These are phyloP conservation scores for Panagrolaimus sp. DNA, from an alignment of 1,140 invertebrate genomes.

Conservation along the genomic window DNA sequence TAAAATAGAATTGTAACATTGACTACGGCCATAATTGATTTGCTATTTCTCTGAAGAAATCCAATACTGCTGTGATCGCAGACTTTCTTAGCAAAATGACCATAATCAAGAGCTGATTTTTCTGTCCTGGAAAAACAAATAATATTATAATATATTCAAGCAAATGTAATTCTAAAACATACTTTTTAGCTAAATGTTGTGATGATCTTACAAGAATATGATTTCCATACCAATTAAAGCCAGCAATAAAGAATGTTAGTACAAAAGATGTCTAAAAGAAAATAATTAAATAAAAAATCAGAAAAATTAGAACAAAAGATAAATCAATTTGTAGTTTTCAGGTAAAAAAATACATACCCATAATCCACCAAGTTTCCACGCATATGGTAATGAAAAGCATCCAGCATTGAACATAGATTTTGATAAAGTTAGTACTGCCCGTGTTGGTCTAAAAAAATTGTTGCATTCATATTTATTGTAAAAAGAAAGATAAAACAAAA, in stretches of 20 bases:
- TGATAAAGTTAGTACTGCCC: slow-evolving; percentile 54
- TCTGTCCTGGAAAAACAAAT: slow-evolving; percentile 41
- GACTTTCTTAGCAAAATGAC: slow-evolving; percentile 58
- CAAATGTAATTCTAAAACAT: not conserved
- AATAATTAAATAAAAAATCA: no score
- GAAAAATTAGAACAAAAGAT: not conserved
- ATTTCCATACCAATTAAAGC: slow-evolving; percentile 58
- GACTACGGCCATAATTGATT: slow-evolving; percentile 54
- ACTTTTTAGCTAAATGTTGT: slow-evolving; percentile 56
- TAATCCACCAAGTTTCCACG: slow-evolving; percentile 57
- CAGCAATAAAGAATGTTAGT: slow-evolving; percentile 54
- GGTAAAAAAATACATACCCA: slow-evolving; percentile 41
- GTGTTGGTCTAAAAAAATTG: slow-evolving; percentile 44
- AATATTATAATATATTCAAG: not conserved
- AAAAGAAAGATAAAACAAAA: not conserved
- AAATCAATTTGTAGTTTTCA: not conserved
- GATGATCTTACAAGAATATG: slow-evolving; percentile 56
- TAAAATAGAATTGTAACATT: slow-evolving; percentile 58
- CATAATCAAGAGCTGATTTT: slow-evolving; percentile 53
- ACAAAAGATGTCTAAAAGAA: slow-evolving; percentile 46
- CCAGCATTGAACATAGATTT: slow-evolving; percentile 58
- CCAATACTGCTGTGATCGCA: slow-evolving; percentile 49
- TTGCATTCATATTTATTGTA: no score
- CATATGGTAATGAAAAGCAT: slow-evolving; percentile 56
- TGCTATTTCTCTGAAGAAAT: slow-evolving; percentile 50